Conservation (phyloP, 2,888 invertebrate species). For the Malacosoma neustria region DNA sequence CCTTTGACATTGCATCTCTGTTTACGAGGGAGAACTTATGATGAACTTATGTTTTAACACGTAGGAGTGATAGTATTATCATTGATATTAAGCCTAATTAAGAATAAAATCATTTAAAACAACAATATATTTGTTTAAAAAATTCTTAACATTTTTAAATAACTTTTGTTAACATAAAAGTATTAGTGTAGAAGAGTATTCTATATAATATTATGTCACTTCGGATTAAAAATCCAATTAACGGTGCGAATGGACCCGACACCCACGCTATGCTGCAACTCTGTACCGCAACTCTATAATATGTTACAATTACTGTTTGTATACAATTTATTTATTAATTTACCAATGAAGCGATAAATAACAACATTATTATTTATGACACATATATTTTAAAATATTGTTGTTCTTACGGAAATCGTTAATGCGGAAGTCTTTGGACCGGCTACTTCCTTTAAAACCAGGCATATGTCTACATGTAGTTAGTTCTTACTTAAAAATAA, state of each 20-base stretch:
- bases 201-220: slow-evolving; percentile 18
- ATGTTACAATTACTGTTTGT: background rate
- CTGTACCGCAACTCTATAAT: background rate
- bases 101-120: too few species aligned
- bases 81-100: too few species aligned
- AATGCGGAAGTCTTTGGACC: too few species aligned
- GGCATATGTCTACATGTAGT: too few species aligned
- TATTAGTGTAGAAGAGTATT: background rate
- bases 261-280: slow-evolving; percentile 18
- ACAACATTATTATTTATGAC: background rate
- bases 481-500: too few species aligned
- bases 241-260: slow-evolving; percentile 18
- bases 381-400: background rate
- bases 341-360: background rate
- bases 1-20: too few species aligned
- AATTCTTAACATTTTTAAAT: too few species aligned
- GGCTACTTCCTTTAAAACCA: background rate
- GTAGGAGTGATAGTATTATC: too few species aligned
- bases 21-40: too few species aligned
- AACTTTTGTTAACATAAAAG: too few species aligned
- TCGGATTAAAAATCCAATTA: slow-evolving; percentile 36
- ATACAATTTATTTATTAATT: background rate
- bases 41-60: too few species aligned
- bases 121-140: too few species aligned
- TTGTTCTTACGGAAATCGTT: background rate